Evolutionary conservation across 2,888 invertebrate species (phyloP).

Genomic region (Zygaena filipendulae): DNA sequence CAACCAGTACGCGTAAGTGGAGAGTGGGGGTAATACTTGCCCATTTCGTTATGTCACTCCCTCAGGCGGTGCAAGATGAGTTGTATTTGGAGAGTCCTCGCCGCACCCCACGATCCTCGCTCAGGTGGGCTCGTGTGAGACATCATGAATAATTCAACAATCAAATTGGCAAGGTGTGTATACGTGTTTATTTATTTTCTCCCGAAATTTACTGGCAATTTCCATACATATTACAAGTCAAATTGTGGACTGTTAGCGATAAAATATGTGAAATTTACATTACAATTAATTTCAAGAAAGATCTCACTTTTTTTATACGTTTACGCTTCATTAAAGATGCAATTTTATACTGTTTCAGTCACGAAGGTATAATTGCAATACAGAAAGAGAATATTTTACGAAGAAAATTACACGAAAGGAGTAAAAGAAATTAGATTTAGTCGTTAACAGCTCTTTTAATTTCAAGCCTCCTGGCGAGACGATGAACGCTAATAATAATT

Average conservation of each 20-base stretch:
- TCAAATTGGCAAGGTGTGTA: slow-evolving; percentile 61
- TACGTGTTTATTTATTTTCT: slow-evolving; percentile 57
- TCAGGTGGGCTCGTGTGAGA: slow-evolving; percentile 46
- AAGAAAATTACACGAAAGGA: too few relatives aligned
- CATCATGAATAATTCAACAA: slow-evolving; percentile 64
- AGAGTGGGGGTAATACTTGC: too few relatives aligned
- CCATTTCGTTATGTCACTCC: slow-evolving; percentile 47
- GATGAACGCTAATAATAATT: slow-evolving; percentile 37
- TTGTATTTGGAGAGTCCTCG: slow-evolving; percentile 38
- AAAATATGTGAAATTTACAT: too few relatives aligned
- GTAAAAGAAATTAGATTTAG: too few relatives aligned
- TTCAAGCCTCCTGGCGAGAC: slow-evolving; percentile 26
- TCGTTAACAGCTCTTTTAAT: slow-evolving; percentile 31
- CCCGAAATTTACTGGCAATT: slow-evolving; percentile 45
- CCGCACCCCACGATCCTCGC: slow-evolving; percentile 29
- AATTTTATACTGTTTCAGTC: too few relatives aligned
- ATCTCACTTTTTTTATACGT: too few relatives aligned
- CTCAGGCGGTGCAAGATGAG: slow-evolving; percentile 29
- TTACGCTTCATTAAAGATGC: too few relatives aligned
- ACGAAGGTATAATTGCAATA: too few relatives aligned
- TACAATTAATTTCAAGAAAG: too few relatives aligned
- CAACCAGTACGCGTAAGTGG: too few relatives aligned
- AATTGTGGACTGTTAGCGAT: too few relatives aligned
- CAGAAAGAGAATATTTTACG: too few relatives aligned
- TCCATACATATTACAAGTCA: slow-evolving; percentile 29